Evolutionary conservation across 1,140 invertebrate genomes (phyloP).

Genomic region (Stegodyphus dumicola): DNA sequence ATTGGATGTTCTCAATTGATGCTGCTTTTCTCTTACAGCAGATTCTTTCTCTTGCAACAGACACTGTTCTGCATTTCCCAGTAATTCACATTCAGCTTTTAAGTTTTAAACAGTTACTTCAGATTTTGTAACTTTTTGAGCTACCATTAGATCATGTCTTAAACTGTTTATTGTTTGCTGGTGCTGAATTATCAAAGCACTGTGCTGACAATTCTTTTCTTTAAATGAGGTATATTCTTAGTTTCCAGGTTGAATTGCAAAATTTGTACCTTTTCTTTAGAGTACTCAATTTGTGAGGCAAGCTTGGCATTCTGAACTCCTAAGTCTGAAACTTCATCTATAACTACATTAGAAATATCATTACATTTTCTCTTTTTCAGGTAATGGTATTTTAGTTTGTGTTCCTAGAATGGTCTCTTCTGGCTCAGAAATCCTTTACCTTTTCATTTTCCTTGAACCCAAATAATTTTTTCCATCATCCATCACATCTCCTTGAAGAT

Average conservation of each 20-base stretch:
- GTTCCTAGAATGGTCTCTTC: too few species aligned
- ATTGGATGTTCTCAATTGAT: conserved; percentile 76
- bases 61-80: conserved; percentile 80
- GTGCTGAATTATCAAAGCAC: conserved; percentile 83
- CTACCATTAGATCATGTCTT: conserved; percentile 56
- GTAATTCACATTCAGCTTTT: conserved; percentile 79
- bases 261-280: conserved; percentile 83
- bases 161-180: conserved; percentile 84
- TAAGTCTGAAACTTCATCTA: too few species aligned
- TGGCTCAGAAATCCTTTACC: too few species aligned
- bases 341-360: too few species aligned
- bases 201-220: conserved; percentile 85
- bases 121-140: not conserved
- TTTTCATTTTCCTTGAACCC: too few species aligned
- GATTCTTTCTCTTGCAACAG: conserved; percentile 83
- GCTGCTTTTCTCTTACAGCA: conserved; percentile 79
- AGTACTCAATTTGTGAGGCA: conserved; percentile 73
- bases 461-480: too few species aligned
- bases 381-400: too few species aligned
- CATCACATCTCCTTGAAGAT: too few species aligned
- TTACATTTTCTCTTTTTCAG: too few species aligned
- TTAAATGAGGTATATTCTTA: conserved; percentile 83
- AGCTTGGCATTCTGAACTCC: too few species aligned
- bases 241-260: conserved; percentile 80
- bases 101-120: conserved; percentile 77